Conservation (phyloP, 2,888 invertebrate species). For the Onchidella celtica region DNA sequence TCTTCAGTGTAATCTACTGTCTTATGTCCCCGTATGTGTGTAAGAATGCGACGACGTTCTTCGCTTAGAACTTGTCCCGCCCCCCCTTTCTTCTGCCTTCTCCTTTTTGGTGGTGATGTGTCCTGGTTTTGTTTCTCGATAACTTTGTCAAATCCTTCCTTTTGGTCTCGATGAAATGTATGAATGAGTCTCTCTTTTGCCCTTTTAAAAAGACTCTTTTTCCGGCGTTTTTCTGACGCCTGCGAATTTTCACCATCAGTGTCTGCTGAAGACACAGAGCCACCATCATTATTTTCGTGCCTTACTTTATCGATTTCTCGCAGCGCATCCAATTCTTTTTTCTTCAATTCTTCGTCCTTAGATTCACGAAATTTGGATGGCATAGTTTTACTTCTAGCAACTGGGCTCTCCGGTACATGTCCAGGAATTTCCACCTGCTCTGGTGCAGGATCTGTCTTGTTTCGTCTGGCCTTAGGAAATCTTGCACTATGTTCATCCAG, state of each 20-base stretch:
- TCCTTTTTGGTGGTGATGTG: conserved; percentile 20
- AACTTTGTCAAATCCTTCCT: conserved; percentile 30
- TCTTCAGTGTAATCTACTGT: background rate
- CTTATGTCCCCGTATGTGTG: conserved; percentile 6
- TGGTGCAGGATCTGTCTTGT: conserved; percentile 29
- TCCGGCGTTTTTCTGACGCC: conserved; percentile 55
- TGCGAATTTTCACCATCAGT: conserved; percentile 45
- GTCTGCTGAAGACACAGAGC: conserved; percentile 48
- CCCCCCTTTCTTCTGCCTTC: conserved; percentile 31
- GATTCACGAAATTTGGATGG: conserved; percentile 8
- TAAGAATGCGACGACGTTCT: background rate
- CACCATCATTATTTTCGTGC: background rate
- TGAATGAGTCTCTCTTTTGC: conserved; percentile 63
- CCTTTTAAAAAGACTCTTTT: conserved; percentile 68
- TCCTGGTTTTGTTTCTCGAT: conserved; percentile 41
- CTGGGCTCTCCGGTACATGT: background rate
- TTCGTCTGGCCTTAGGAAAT: background rate
- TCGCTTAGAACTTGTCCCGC: background rate
- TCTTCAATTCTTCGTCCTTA: conserved; percentile 3
- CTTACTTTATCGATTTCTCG: background rate
- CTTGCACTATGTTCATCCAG: conserved; percentile 36
- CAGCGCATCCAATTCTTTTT: background rate
- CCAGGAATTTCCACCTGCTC: background rate
- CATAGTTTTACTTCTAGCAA: conserved; percentile 29
- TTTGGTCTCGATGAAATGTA: conserved; percentile 56